Evolutionary conservation across 2,113 vertebrate genomes (phyloP), one percentile per base, ranked within the genome.

Genomic region (Genyomyrus donnyi): DNA sequence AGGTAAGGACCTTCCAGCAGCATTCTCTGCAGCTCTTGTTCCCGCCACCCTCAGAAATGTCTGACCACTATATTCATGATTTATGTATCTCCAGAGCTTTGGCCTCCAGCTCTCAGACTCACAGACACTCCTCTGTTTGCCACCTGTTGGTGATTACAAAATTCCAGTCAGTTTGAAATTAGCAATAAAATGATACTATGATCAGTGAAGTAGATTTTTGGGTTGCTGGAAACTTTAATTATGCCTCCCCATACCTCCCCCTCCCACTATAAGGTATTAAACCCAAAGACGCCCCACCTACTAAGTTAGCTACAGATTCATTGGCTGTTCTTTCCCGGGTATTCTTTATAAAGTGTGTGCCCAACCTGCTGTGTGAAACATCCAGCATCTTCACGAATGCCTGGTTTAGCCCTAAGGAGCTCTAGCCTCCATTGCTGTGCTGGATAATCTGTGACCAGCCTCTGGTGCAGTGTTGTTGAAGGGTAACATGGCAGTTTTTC

Each of bases 141-240:
- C 92, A 94, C 91, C 90, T 95, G 94, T 91, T 94, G 91, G 90
- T 91, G 53, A 94, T 94, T 94, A 92, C 9, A 89, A 89, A 91
- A 91, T 93, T 94, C 89, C 91, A 92, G 91, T 93, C 91, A 91
- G 35, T 92, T 94, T 88, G 45, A 89, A 62, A 85, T 46, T n/a
- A 91, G 17, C 74, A 24, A 90, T 87, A 87, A 91, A 92, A 88
- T 93, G 90, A 91, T 48, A 93, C 74, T 90, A 85, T 92, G 89
- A 66, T 87, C 48, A 83, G 90, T 35, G 27, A 85, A 93, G n/a
- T 86, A 87, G 27, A 53, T 39, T 87, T 87, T 87, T 46, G 5
- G 39, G 35, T 39, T 31, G 13, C 27, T 84, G 42, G 39, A 21
- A 42, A 8, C 31, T 84, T 46, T 13, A 21, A 39, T 19, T 83